These are phyloP conservation scores for Phalacrocorax carbo DNA, from an alignment of 2,113 vertebrate species.

Conservation along the genomic window DNA sequence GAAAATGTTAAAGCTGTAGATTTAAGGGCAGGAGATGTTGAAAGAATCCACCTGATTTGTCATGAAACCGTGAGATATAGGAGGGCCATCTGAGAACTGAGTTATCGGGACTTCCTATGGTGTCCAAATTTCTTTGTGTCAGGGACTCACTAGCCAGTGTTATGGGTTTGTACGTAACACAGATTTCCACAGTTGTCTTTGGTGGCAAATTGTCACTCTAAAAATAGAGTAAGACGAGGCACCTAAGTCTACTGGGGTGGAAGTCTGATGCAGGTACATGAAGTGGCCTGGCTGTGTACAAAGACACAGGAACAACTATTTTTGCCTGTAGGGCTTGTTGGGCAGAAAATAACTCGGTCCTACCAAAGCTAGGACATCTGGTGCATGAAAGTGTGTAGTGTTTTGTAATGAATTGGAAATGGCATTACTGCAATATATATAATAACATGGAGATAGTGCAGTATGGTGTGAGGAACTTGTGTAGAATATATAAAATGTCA, in stretches of 20 bases:
- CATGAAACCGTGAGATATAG: not conserved
- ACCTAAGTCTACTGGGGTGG: not conserved
- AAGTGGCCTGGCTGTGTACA: not conserved
- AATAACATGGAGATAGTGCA: slow-evolving; percentile 47
- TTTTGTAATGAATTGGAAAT: slow-evolving; percentile 60
- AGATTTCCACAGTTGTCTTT: not conserved
- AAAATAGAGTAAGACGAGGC: not conserved
- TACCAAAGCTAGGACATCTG: slow-evolving; percentile 53
- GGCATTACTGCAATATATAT: slow-evolving; percentile 52
- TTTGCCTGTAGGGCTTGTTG: slow-evolving; percentile 19
- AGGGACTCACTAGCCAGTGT: not conserved
- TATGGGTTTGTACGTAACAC: not conserved
- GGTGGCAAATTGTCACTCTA: not conserved
- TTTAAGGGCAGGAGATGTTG: not conserved
- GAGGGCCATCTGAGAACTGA: not conserved
- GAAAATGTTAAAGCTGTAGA: not conserved
- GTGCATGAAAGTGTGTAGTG: not conserved
- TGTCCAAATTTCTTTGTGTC: not conserved
- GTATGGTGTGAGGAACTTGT: slow-evolving; percentile 57
- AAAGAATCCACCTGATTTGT: not conserved
- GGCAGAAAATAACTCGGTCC: slow-evolving; percentile 45
- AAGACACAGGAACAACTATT: not conserved
- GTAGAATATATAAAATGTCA: slow-evolving; percentile 58
- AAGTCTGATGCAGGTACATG: not conserved
- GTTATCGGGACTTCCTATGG: not conserved